phyloP scores from a whole-genome alignment of 2,888 invertebrate species.

The Dromius quadrimaculatus region DNA sequence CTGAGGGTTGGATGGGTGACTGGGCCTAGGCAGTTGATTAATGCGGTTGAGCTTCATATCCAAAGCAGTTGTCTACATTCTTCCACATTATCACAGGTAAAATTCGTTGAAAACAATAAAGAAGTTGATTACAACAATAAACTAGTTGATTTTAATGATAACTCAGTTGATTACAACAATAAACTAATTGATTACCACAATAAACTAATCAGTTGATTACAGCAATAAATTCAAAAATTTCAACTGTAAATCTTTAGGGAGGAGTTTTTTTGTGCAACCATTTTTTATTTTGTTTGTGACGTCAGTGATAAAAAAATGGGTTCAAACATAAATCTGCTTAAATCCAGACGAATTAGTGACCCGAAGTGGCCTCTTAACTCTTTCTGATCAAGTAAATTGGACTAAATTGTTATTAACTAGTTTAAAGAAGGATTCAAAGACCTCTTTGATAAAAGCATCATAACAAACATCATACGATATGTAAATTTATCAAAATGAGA shows the following conservation, averaged over 20 bases:
- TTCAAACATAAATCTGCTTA: constrained; percentile 39
- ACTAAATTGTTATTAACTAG: not conserved
- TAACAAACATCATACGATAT: too few relatives aligned
- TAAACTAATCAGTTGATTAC: too few relatives aligned
- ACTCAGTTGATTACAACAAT: too few relatives aligned
- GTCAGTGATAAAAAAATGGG: constrained; percentile 5
- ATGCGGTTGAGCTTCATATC: constrained; percentile 76
- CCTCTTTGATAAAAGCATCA: not conserved
- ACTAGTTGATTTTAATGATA: too few relatives aligned
- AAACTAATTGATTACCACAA: too few relatives aligned
- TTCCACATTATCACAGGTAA: constrained; percentile 76
- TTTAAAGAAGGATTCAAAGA: not conserved
- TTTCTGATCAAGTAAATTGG: not conserved
- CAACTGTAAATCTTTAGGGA: too few relatives aligned
- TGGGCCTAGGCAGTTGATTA: constrained; percentile 75
- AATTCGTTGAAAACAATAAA: too few relatives aligned
- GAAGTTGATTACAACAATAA: too few relatives aligned
- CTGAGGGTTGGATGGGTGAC: constrained; percentile 81
- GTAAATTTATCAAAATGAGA: too few relatives aligned
- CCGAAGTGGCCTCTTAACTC: constrained; percentile 14
- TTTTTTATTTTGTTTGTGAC: too few relatives aligned
- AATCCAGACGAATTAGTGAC: constrained; percentile 47
- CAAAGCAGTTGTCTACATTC: constrained; percentile 78
- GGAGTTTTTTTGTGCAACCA: too few relatives aligned
- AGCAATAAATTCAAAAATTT: too few relatives aligned